These are phyloP conservation scores for Ganaspis sp. DNA, from an alignment of 1,140 invertebrate genomes.

Conservation along the genomic window DNA sequence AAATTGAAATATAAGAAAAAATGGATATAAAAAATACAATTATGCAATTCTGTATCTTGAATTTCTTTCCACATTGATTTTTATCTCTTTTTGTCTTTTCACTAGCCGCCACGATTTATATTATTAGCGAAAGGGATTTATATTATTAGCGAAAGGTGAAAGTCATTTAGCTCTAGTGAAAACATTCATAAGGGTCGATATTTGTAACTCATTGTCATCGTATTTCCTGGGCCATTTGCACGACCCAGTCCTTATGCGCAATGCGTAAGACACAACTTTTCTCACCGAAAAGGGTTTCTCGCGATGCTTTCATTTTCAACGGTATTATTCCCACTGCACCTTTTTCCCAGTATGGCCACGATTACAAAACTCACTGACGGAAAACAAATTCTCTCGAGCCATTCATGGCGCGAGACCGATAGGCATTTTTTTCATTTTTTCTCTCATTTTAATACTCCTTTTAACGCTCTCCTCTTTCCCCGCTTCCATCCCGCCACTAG, in stretches of 20 bases:
- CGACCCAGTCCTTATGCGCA: background rate
- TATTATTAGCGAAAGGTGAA: background rate
- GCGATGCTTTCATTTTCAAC: background rate
- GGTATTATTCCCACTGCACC: constrained; percentile 17
- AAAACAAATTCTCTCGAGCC: constrained; percentile 19
- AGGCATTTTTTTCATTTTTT: background rate
- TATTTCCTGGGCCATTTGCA: background rate
- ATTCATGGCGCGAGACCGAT: background rate
- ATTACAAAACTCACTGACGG: background rate
- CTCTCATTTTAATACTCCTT: background rate
- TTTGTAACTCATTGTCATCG: constrained; percentile 22
- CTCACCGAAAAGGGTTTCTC: constrained; percentile 24
- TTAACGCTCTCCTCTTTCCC: background rate
- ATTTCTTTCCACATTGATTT: background rate
- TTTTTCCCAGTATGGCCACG: constrained; percentile 24
- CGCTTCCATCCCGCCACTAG: background rate
- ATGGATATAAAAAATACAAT: too few species aligned
- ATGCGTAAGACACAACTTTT: constrained; percentile 22
- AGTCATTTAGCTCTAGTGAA: background rate
- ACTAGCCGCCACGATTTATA: constrained; percentile 9
- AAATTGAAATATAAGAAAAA: too few species aligned
- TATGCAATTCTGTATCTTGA: background rate
- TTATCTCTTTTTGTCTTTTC: constrained; percentile 19
- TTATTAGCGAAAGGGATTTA: background rate
- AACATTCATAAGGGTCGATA: constrained; percentile 25